phyloP scores from a whole-genome alignment of 2,888 invertebrate species.

The Ypsolopha sequella region DNA sequence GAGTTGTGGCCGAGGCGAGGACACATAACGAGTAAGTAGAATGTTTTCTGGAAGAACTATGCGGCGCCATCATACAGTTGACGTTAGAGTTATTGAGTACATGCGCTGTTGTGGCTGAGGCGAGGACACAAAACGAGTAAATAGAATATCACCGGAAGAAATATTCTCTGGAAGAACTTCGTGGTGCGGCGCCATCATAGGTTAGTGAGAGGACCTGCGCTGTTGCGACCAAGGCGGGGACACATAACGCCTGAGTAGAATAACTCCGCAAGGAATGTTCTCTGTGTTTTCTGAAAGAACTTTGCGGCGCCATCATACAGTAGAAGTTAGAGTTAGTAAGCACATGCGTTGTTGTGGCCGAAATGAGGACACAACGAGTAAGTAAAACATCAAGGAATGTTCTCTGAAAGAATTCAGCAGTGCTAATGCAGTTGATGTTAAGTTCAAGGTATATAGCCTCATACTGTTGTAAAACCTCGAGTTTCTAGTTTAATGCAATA shows the following conservation, averaged over 20 bases:
- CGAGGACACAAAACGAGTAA: conserved; percentile 55
- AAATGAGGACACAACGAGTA: conserved; percentile 56
- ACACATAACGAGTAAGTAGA: conserved; percentile 55
- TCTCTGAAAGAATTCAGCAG: conserved; percentile 43
- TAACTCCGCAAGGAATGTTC: not conserved
- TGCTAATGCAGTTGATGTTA: conserved; percentile 44
- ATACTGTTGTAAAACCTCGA: no score
- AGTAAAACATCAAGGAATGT: conserved; percentile 35
- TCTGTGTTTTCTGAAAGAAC: no score
- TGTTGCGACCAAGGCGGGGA: conserved; percentile 53
- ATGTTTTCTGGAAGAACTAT: conserved; percentile 47
- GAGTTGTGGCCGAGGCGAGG: conserved; percentile 57
- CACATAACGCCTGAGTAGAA: conserved; percentile 52
- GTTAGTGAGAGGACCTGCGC: conserved; percentile 55
- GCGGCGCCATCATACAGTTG: conserved; percentile 35
- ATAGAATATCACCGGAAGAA: conserved; percentile 29
- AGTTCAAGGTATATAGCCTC: no score
- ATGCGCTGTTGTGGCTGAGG: conserved; percentile 56
- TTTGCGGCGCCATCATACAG: conserved; percentile 24
- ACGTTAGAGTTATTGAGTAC: conserved; percentile 55
- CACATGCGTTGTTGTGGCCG: conserved; percentile 54
- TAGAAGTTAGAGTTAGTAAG: conserved; percentile 54
- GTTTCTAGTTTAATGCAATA: no score
- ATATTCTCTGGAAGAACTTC: conserved; percentile 47
- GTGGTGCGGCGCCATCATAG: no score